Evolutionary conservation across 2,888 invertebrate genomes (phyloP).

Genomic region (Sturmia bella): DNA sequence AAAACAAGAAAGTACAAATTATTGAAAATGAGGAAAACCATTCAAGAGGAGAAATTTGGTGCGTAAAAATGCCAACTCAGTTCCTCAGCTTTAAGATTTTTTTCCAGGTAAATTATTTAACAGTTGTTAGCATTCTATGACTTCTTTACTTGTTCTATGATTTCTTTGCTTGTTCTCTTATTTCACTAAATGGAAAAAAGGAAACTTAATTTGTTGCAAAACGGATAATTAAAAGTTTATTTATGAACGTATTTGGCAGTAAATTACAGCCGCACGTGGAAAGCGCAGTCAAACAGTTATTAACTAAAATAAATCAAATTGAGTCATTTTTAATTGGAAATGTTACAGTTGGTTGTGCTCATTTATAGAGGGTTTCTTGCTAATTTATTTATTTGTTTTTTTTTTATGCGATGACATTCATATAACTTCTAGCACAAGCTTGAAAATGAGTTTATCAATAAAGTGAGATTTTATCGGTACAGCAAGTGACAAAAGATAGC

Average conservation of each 20-base stretch:
- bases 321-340: slow-evolving; percentile 16
- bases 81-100: slow-evolving; percentile 9
- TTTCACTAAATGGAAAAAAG: neutral
- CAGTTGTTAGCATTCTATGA: neutral
- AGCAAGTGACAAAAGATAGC: neutral
- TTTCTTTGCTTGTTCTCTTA: neutral
- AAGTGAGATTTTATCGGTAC: slow-evolving; percentile 30
- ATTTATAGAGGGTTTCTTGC: neutral
- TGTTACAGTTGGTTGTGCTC: slow-evolving; percentile 8
- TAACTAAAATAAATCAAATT: slow-evolving; percentile 23
- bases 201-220: slow-evolving; percentile 33
- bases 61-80: slow-evolving; percentile 58
- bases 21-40: neutral
- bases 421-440: neutral
- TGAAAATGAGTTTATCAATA: slow-evolving; percentile 19
- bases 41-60: slow-evolving; percentile 10
- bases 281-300: slow-evolving; percentile 21
- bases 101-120: slow-evolving; percentile 22
- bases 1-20: neutral
- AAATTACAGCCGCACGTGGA: slow-evolving; percentile 4
- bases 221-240: slow-evolving; percentile 16
- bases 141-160: neutral
- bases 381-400: neutral
- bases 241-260: neutral
- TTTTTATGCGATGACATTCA: neutral